These are phyloP conservation scores for Melipona bicolor DNA, from an alignment of 2,888 invertebrate species.

Conservation along the genomic window DNA sequence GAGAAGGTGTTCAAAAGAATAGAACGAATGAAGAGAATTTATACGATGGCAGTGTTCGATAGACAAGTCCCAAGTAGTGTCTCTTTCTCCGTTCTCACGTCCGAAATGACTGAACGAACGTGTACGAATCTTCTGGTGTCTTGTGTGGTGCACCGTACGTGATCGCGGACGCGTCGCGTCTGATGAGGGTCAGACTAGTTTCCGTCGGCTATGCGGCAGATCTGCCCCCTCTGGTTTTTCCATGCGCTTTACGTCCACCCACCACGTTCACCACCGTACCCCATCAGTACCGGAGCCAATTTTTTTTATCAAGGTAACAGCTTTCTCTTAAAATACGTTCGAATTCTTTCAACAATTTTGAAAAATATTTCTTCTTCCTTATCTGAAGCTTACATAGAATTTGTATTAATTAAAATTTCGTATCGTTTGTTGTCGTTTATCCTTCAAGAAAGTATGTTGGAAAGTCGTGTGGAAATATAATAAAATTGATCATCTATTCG, in stretches of 20 bases:
- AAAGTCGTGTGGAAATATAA: neutral
- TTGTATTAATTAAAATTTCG: neutral
- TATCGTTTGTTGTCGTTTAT: neutral
- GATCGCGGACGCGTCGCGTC: slow-evolving; percentile 75
- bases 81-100: slow-evolving; percentile 39
- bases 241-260: slow-evolving; percentile 55
- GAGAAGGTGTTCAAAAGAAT: neutral
- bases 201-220: slow-evolving; percentile 74
- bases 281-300: slow-evolving; percentile 27
- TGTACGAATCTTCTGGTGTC: slow-evolving; percentile 41
- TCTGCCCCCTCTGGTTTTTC: slow-evolving; percentile 62
- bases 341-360: neutral
- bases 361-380: neutral
- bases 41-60: slow-evolving; percentile 48
- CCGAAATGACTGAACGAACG: slow-evolving; percentile 63
- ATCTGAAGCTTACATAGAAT: neutral
- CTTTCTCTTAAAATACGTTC: neutral
- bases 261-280: slow-evolving; percentile 42
- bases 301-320: slow-evolving; percentile 18
- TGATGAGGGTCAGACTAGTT: slow-evolving; percentile 64
- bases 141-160: slow-evolving; percentile 67
- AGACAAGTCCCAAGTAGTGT: neutral
- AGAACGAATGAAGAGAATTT: neutral
- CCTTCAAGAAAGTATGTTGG: neutral
- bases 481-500: neutral